Evolutionary conservation across 2,797 vertebrate species (phyloP), one percentile per base, ranked within the genome.

Genomic region (Nannoperca australis): DNA sequence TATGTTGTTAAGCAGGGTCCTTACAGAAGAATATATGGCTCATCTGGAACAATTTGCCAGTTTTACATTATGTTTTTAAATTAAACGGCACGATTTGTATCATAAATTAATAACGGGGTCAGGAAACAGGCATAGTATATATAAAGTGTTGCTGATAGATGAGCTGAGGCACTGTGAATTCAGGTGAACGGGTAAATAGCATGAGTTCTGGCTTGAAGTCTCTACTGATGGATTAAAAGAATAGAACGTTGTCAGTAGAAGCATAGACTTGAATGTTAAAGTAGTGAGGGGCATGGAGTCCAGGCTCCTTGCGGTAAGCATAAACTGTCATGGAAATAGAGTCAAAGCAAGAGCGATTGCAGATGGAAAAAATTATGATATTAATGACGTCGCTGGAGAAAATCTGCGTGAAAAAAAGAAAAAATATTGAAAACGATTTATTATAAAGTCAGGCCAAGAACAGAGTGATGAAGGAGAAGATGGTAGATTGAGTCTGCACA

Each of bases 331-430:
- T 60, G 69, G 83, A 83, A 83, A 88, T 30, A 53, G 38, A 56
- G 47, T 38, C 24, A 75, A 84, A 89, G 60, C 62, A 73, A 76
- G 77, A 83, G 49, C 81, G 59, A 87, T 83, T 65, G 76, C 59
- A 82, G 63, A 86, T 72, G 88, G 83, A 82, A 89, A 85, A 79
- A 22, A 70, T 69, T 70, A 5, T 62, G 51, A 80, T 75, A 78
- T 82, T 79, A 86, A 78, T 69, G 71, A 76, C 15, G 6, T 10
- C 64, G 82, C 62, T 3, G 20, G 67, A 76, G 59, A 74, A 63
- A 67, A 76, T 55, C 40, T n/a, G 62, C 17, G 24, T 27, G 24
- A 27, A 27, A 27, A 27, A 27, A 27, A 27, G 24, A 56, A 20
- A 69, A 78, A 60, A 51, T 74, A 72, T 24, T 77, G 38, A 38